Base-by-base conservation (phyloP, 2,888 invertebrate genomes). In the Dolichomitus sp. region DNA sequence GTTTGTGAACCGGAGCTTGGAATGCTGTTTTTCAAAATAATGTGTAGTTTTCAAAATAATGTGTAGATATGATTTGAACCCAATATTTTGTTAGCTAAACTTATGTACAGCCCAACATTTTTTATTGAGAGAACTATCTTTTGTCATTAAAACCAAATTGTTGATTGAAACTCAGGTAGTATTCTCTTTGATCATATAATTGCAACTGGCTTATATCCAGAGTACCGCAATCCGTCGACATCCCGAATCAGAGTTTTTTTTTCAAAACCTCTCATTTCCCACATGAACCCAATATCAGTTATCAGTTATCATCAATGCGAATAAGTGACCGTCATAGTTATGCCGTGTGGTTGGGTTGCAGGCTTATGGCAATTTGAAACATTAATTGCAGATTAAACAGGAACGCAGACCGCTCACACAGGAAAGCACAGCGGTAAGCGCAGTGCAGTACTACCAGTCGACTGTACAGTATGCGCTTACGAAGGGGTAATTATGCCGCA, bases 381-480 rank as follows among this genome's bases (percentile, higher is more conserved):
- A 92, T 92, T 92, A 92, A 92, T 92, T 92, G 92, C 92, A 91
- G 92, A 92, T 92, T 93, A 92, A 93, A 90, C 92, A 89, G 90
- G 88, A 89, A 88, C 76, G 76, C 57, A 76, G 50, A 69, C 69
- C 76, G 14, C 76, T 69, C 72, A 37, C 80, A 89, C 86, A 85
- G 87, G 50, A 80, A 80, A 59, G 66, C 83, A 70, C 54, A 72
- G 80, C 33, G 48, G 57, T 61, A 50, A 57, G 59, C 74, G 74
- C 80, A 69, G 50, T 73, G 76, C 73, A 63, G 72, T 63, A 50
- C 68, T 33, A 45, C 19, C 19, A 37, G 59, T 42, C 45, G 48
- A 75, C 68, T 68, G 81, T 73, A 65, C 66, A 50, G 80, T 17
- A 66, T 72, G 80, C 73, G 80, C 80, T 83, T 80, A 83, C 87